A percentile compares a stretch with the other conserved stretches of the same genome.
These are phyloP conservation scores for Albula glossodonta DNA, from an alignment of 2,113 vertebrate species.

Conservation along the genomic window DNA sequence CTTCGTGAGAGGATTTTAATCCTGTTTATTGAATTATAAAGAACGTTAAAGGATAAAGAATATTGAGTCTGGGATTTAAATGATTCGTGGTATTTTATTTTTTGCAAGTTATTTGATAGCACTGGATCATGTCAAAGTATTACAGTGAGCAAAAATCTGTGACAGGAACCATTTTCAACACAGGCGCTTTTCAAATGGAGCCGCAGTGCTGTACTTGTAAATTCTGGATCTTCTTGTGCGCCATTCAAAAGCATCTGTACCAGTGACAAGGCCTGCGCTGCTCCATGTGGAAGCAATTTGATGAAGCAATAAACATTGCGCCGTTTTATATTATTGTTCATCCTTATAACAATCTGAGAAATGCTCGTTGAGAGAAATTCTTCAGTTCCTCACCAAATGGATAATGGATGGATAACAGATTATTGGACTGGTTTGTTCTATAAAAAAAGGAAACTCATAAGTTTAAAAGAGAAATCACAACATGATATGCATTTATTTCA, in stretches of 20 bases:
- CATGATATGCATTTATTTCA: neutral
- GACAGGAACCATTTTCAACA: slow-evolving; percentile 54
- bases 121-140: slow-evolving; percentile 68
- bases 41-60: slow-evolving; percentile 82
- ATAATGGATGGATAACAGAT: neutral
- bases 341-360: neutral
- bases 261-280: neutral
- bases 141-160: slow-evolving; percentile 57
- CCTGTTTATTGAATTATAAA: slow-evolving; percentile 86
- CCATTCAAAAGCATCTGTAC: slow-evolving; percentile 38
- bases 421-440: neutral
- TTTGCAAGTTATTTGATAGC: slow-evolving; percentile 71
- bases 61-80: slow-evolving; percentile 77
- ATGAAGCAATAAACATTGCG: neutral
- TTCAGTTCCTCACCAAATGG: neutral
- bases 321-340: neutral
- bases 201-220: slow-evolving; percentile 43
- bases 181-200: slow-evolving; percentile 41
- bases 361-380: neutral
- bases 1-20: slow-evolving; percentile 72
- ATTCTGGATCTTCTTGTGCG: slow-evolving; percentile 36
- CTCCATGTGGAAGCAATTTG: slow-evolving; percentile 3
- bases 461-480: neutral
- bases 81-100: slow-evolving; percentile 69
- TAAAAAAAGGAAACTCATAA: neutral